Percentiles rank a stretch among this genome's conserved stretches.
Evolutionary conservation across 2,888 invertebrate species (phyloP).

Genomic region (Acronicta leporina): DNA sequence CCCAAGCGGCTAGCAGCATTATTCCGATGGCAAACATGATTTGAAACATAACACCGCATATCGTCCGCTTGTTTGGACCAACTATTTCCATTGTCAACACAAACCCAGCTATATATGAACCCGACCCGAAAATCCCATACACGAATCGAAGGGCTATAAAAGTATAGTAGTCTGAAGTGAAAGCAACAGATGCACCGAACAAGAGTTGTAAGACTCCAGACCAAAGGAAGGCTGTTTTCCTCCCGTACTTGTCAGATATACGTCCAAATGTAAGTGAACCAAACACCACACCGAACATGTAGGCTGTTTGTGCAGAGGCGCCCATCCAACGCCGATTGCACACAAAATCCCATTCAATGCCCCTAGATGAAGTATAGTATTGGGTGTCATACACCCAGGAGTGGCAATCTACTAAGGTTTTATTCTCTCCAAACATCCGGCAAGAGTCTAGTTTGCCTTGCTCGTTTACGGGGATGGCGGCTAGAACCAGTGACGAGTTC

Average conservation of each 20-base stretch:
- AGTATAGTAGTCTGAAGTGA: conserved; percentile 92
- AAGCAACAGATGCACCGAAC: conserved; percentile 92
- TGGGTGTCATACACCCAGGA: conserved; percentile 93
- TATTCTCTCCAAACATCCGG: conserved; percentile 83
- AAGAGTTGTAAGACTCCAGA: conserved; percentile 92
- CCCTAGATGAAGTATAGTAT: conserved; percentile 92
- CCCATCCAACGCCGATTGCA: conserved; percentile 95
- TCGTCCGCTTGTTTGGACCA: conserved; percentile 93
- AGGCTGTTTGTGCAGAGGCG: conserved; percentile 93
- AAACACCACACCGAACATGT: conserved; percentile 95
- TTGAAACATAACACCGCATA: conserved; percentile 94
- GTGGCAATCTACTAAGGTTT: conserved; percentile 73
- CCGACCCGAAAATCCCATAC: conserved; percentile 95
- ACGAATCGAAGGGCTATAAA: conserved; percentile 92
- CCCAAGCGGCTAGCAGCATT: conserved; percentile 95
- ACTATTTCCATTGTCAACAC: conserved; percentile 95
- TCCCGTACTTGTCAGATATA: conserved; percentile 94
- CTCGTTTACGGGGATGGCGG: conserved; percentile 88
- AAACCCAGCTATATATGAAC: conserved; percentile 92
- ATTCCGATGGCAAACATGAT: conserved; percentile 94
- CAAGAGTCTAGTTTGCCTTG: conserved; percentile 91
- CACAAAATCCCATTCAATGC: conserved; percentile 95
- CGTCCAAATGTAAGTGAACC: conserved; percentile 94
- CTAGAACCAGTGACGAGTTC: conserved; percentile 86
- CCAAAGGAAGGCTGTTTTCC: conserved; percentile 94